A percentile compares a stretch with the other conserved stretches of the same genome.
These are phyloP conservation scores for Haliclystus octoradiatus DNA, from an alignment of 30 jellyfish, hydroid and myxozoan genomes.

Conservation along the genomic window DNA sequence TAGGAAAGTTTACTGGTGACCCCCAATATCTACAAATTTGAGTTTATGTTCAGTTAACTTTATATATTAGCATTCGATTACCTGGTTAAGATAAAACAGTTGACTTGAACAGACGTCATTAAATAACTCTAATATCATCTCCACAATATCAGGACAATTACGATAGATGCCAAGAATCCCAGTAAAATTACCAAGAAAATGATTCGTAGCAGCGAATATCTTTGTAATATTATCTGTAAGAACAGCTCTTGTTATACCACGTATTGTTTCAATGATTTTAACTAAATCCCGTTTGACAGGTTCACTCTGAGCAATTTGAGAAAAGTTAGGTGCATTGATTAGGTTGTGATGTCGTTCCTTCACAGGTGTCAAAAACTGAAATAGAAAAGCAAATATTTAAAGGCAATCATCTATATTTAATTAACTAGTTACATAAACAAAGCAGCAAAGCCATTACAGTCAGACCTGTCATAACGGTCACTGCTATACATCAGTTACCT, in stretches of 20 bases:
- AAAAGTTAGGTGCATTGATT: slow-evolving; percentile 29
- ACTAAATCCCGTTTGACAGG: slow-evolving; percentile 37
- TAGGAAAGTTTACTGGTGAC: background rate
- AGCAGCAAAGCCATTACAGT: too few relatives aligned
- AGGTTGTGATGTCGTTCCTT: slow-evolving; percentile 34
- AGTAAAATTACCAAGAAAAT: slow-evolving; percentile 45
- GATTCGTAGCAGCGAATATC: slow-evolving; percentile 35
- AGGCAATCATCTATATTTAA: too few relatives aligned
- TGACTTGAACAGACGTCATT: slow-evolving; percentile 71
- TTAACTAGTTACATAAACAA: too few relatives aligned
- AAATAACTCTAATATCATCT: slow-evolving; percentile 60
- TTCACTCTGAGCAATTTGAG: slow-evolving; percentile 36
- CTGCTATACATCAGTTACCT: too few relatives aligned
- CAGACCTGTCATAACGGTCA: background rate
- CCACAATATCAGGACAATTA: slow-evolving; percentile 59
- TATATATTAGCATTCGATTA: slow-evolving; percentile 2
- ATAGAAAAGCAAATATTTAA: slow-evolving; percentile 5
- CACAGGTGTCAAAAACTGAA: slow-evolving; percentile 41
- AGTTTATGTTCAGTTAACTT: too few relatives aligned
- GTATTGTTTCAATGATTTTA: slow-evolving; percentile 58
- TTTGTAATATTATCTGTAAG: slow-evolving; percentile 17
- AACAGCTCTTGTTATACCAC: slow-evolving; percentile 71
- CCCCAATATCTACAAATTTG: background rate
- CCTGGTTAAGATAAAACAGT: slow-evolving; percentile 51
- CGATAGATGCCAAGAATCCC: slow-evolving; percentile 36